Percentiles rank a stretch among this genome's conserved stretches.
Conservation (phyloP, 2,797 vertebrate genomes). For the Chloroceryle inda region DNA sequence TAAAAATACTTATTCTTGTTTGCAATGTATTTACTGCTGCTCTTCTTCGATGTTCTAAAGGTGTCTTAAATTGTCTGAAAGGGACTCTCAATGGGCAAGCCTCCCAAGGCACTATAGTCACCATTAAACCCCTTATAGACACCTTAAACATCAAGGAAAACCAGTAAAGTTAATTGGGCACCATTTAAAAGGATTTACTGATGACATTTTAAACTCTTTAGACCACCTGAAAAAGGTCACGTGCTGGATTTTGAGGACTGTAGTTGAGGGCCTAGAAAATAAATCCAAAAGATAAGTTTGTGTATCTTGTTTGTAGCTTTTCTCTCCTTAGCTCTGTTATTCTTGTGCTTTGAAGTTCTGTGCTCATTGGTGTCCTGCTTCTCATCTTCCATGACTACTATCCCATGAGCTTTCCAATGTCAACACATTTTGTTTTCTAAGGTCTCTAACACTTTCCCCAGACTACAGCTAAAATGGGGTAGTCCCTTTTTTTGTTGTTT, state of each 20-base stretch:
- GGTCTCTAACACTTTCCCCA: not conserved
- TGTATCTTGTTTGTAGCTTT: not conserved
- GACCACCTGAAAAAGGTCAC: not conserved
- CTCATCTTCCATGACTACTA: not conserved
- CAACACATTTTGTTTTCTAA: not conserved
- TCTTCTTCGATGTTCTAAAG: not conserved
- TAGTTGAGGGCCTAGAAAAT: not conserved
- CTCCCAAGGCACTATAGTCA: not conserved
- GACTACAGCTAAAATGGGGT: not conserved
- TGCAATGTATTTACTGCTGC: not conserved
- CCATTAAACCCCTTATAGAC: not conserved
- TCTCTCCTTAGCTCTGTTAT: not conserved
- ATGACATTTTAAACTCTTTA: not conserved
- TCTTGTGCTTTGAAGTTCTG: not conserved
- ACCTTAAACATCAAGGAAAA: not conserved
- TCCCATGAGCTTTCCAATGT: not conserved
- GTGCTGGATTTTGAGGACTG: not conserved
- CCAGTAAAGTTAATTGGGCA: not conserved
- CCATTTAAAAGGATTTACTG: slow-evolving; percentile 4
- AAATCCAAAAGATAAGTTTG: not conserved
- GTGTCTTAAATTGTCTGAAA: not conserved
- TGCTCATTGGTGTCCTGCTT: not conserved
- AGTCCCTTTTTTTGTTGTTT: not conserved
- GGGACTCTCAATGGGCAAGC: not conserved
- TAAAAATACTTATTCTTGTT: not conserved